Conservation (phyloP, 2,113 vertebrate species). For the Chaetodon trifascialis region DNA sequence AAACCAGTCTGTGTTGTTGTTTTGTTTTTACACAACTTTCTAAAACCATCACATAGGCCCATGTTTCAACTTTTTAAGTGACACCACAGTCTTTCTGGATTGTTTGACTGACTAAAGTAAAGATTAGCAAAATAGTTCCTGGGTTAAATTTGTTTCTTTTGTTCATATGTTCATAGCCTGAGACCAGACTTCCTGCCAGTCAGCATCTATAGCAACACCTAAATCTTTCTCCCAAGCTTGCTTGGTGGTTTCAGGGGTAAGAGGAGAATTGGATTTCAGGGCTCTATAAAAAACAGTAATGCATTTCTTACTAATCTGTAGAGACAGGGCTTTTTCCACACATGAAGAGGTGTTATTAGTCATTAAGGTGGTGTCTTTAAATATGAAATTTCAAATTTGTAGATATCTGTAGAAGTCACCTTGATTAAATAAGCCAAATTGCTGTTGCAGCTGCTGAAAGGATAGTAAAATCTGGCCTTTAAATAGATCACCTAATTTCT, state of each 20-base stretch:
- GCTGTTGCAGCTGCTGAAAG: too few relatives aligned
- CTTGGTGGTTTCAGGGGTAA: too few relatives aligned
- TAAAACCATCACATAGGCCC: neutral
- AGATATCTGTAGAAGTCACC: neutral
- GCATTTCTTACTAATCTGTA: neutral
- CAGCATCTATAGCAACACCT: too few relatives aligned
- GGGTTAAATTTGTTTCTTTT: too few relatives aligned
- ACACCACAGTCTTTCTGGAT: neutral
- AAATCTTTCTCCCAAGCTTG: too few relatives aligned
- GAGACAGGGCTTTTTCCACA: neutral
- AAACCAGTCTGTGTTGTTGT: neutral
- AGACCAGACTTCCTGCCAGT: too few relatives aligned
- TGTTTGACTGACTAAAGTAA: conserved; percentile 11
- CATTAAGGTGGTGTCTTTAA: neutral
- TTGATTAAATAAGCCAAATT: neutral
- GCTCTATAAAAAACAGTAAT: neutral
- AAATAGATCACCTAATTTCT: too few relatives aligned
- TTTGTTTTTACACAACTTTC: too few relatives aligned
- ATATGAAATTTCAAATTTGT: neutral
- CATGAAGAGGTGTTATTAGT: neutral
- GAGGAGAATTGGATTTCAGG: too few relatives aligned
- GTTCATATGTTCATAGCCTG: too few relatives aligned
- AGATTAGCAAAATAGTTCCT: neutral
- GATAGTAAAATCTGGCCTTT: too few relatives aligned
- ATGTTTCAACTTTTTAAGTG: neutral